Evolutionary conservation across 2,113 vertebrate genomes (phyloP).

Genomic region (Muscicapa adusta): DNA sequence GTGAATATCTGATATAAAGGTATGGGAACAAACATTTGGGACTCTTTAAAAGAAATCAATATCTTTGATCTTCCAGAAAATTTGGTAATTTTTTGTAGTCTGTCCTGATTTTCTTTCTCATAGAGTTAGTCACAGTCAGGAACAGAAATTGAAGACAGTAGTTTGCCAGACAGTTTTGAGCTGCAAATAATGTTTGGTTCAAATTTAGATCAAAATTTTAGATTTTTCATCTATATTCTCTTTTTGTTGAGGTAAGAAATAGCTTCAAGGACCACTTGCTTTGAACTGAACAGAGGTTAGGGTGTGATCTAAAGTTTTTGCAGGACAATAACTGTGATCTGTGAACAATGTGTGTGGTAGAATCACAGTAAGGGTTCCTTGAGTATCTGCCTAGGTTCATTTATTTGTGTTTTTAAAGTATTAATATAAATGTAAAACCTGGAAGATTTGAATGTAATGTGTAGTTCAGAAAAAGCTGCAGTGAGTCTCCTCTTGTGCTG

Average conservation of each 20-base stretch:
- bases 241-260: background rate
- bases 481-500: background rate
- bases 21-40: background rate
- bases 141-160: background rate
- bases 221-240: background rate
- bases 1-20: background rate
- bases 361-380: background rate
- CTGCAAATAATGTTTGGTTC: background rate
- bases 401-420: background rate
- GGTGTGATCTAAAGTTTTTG: background rate
- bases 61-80: background rate
- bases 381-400: background rate
- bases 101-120: background rate
- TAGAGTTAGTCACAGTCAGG: background rate
- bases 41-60: background rate
- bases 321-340: background rate
- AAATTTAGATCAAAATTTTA: background rate
- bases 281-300: background rate
- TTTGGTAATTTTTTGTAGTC: background rate
- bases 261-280: background rate
- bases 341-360: rapidly evolving
- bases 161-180: background rate
- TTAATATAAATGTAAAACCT: background rate
- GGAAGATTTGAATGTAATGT: background rate
- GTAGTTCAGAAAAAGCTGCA: background rate